These are phyloP conservation scores for Pardalotus punctatus DNA, from an alignment of 2,113 vertebrate species.

Conservation along the genomic window DNA sequence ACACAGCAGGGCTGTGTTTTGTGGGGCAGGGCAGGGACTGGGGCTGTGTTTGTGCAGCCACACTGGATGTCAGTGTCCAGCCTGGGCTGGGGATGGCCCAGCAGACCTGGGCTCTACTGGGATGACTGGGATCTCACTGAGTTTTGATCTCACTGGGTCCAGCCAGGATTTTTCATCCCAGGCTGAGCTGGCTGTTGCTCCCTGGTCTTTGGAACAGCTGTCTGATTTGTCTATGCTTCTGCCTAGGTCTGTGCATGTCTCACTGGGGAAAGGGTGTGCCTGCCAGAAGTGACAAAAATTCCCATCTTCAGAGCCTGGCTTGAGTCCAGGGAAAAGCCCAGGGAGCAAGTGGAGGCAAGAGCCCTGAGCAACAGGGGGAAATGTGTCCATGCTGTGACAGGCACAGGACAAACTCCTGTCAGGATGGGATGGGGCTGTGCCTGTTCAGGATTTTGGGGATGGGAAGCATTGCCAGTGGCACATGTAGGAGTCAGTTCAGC, in stretches of 20 bases:
- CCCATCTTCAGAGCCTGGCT: not conserved
- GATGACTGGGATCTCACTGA: not conserved
- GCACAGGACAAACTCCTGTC: not conserved
- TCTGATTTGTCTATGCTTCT: not conserved
- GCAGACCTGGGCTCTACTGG: not conserved
- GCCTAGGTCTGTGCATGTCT: not conserved
- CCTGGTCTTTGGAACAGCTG: not conserved
- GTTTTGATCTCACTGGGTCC: not conserved
- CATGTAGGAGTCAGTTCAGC: fast-evolving
- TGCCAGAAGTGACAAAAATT: not conserved
- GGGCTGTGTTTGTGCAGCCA: not conserved
- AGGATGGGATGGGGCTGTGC: not conserved
- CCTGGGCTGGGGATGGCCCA: not conserved
- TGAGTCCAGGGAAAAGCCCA: not conserved
- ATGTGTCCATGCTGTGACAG: too few relatives aligned
- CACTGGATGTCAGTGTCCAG: fast-evolving
- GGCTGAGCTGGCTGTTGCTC: not conserved
- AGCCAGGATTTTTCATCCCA: not conserved
- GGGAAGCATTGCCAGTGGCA: not conserved
- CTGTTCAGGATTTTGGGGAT: not conserved
- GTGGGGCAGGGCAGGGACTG: not conserved
- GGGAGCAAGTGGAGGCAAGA: not conserved
- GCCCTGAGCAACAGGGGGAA: not conserved
- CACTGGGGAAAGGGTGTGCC: not conserved
- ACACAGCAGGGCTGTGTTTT: not conserved